Conservation (phyloP, 2,888 invertebrate genomes). For the Asteroscopus sphinx region DNA sequence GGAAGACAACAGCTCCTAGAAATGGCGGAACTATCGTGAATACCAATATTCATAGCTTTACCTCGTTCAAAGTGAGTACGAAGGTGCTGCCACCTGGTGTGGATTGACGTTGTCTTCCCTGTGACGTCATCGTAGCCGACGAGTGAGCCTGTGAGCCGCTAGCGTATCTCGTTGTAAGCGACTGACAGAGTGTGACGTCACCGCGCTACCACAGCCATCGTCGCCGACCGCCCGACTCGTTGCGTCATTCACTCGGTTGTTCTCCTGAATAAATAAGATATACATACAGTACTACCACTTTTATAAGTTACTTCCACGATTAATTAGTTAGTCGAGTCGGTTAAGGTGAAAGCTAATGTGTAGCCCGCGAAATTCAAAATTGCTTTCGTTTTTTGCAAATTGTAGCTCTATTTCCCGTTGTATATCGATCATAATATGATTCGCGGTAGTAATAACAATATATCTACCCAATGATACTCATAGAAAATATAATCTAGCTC, state of each 20-base stretch:
- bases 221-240: conserved; percentile 64
- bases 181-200: conserved; percentile 3
- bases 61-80: neutral
- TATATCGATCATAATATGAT: too few species aligned
- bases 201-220: conserved; percentile 80
- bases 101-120: conserved; percentile 20
- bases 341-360: too few species aligned
- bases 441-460: too few species aligned
- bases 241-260: conserved; percentile 82
- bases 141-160: neutral
- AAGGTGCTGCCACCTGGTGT: neutral
- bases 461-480: too few species aligned
- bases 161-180: neutral
- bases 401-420: too few species aligned
- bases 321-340: too few species aligned
- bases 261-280: conserved; percentile 71
- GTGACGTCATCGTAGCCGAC: conserved; percentile 18
- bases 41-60: neutral
- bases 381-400: too few species aligned
- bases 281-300: too few species aligned
- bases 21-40: neutral
- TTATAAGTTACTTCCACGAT: too few species aligned
- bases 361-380: too few species aligned
- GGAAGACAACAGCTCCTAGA: conserved; percentile 17
- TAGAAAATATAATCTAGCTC: too few species aligned